Conservation (phyloP, 2,113 vertebrate genomes). For the Monopterus albus region DNA sequence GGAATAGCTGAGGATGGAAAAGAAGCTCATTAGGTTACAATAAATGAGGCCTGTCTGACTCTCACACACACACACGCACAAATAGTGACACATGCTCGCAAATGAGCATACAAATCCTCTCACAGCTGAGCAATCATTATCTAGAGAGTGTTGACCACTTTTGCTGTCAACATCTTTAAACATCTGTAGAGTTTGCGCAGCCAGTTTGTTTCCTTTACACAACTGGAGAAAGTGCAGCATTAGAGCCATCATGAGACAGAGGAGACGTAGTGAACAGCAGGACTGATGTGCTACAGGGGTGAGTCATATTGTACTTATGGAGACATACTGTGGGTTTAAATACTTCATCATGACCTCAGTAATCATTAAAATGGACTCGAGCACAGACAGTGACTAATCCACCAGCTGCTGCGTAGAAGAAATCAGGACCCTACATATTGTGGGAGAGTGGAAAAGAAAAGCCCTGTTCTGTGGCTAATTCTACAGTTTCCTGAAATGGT, state of each 20-base stretch:
- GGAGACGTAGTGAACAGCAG: slow-evolving; percentile 14
- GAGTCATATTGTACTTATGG: slow-evolving; percentile 58
- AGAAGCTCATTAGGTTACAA: slow-evolving; percentile 2
- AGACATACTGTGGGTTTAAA: slow-evolving; percentile 57
- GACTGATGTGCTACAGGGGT: slow-evolving; percentile 35
- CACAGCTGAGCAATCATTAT: slow-evolving; percentile 26
- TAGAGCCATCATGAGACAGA: neutral
- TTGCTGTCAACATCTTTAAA: slow-evolving; percentile 25
- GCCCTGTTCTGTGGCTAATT: slow-evolving; percentile 32
- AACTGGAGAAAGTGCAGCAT: neutral
- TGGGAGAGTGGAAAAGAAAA: slow-evolving; percentile 1
- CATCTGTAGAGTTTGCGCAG: slow-evolving; percentile 32
- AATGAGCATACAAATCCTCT: slow-evolving; percentile 14
- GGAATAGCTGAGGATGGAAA: slow-evolving; percentile 55
- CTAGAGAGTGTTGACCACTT: slow-evolving; percentile 42
- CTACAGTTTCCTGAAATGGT: slow-evolving; percentile 34
- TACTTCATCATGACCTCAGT: slow-evolving; percentile 33
- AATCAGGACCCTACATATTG: slow-evolving; percentile 20
- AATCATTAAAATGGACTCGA: slow-evolving; percentile 46
- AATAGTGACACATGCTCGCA: neutral
- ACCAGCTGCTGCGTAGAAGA: slow-evolving; percentile 52
- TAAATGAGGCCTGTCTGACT: neutral
- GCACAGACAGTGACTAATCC: slow-evolving; percentile 72
- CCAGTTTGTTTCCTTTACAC: slow-evolving; percentile 44
- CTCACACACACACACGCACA: neutral